Conservation (phyloP, 2,113 vertebrate species). For the Perca fluviatilis region DNA sequence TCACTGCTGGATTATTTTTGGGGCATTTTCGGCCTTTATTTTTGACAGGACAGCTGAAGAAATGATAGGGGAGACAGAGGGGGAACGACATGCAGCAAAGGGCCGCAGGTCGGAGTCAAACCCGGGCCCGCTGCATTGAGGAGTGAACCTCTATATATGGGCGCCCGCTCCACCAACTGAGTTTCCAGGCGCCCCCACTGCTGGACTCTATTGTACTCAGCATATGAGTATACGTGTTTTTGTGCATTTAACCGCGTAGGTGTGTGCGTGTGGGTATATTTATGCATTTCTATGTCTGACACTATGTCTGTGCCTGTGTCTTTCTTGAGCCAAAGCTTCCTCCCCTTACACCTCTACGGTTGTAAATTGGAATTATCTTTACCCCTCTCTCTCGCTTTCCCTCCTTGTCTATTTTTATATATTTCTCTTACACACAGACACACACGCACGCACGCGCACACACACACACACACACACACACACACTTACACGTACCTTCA, state of each 20-base stretch:
- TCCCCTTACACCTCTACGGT: slow-evolving; percentile 19
- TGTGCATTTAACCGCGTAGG: too few relatives aligned
- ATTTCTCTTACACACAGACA: neutral
- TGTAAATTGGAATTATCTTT: slow-evolving; percentile 37
- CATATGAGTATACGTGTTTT: too few relatives aligned
- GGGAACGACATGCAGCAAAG: too few relatives aligned
- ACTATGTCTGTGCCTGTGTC: slow-evolving; percentile 22
- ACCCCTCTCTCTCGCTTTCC: neutral
- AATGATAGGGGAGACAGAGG: too few relatives aligned
- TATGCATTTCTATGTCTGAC: slow-evolving; percentile 23
- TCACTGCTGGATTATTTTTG: neutral
- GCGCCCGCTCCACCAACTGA: too few relatives aligned
- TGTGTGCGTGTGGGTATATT: slow-evolving; percentile 13
- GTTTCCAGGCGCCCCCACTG: too few relatives aligned
- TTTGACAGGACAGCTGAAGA: too few relatives aligned
- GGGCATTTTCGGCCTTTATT: too few relatives aligned
- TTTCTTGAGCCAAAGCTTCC: slow-evolving; percentile 21
- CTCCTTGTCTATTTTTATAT: slow-evolving; percentile 49
- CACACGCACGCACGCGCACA: slow-evolving; percentile 17
- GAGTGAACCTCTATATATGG: too few relatives aligned
- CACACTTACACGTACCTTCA: slow-evolving; percentile 29
- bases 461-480: slow-evolving; percentile 23
- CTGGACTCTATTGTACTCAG: too few relatives aligned
- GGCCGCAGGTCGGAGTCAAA: too few relatives aligned
- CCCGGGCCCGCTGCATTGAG: too few relatives aligned